Conservation (phyloP, 2,113 vertebrate species). For the Rhinopithecus roxellana region DNA sequence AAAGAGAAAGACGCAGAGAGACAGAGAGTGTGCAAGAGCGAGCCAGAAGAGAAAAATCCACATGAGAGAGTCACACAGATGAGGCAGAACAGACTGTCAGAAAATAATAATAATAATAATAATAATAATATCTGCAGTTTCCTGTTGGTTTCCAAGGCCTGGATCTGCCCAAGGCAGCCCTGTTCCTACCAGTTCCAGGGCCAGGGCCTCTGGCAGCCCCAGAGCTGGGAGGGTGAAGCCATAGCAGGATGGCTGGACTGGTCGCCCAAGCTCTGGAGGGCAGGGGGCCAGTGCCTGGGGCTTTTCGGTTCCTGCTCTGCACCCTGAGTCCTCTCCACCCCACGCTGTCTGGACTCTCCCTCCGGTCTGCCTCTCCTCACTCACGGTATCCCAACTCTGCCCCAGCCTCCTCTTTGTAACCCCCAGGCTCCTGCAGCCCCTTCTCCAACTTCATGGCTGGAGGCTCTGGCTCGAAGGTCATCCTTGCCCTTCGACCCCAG, state of each 20-base stretch:
- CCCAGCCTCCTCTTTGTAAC: too few relatives aligned
- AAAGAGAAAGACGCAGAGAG: background rate
- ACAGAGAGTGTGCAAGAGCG: background rate
- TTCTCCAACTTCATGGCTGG: too few relatives aligned
- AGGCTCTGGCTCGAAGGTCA: background rate
- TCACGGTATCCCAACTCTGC: fast-evolving
- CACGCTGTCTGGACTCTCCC: background rate
- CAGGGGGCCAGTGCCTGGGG: background rate
- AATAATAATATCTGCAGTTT: background rate
- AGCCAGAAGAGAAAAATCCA: background rate
- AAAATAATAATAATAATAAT: background rate
- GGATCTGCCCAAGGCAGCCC: background rate
- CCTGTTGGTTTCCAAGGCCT: background rate
- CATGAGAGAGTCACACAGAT: background rate
- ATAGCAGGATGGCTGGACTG: fast-evolving
- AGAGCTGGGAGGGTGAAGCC: background rate
- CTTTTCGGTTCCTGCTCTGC: background rate
- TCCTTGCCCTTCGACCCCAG: background rate
- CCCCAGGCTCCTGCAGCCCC: too few relatives aligned
- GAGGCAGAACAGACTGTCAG: background rate
- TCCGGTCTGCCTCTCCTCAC: fast-evolving
- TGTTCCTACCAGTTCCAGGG: background rate
- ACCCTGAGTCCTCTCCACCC: fast-evolving
- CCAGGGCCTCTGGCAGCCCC: background rate
- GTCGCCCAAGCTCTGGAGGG: fast-evolving